Evolutionary conservation across 2,888 invertebrate genomes (phyloP), one percentile per base, ranked within the genome.

Genomic region (Vandiemenella viatica): DNA sequence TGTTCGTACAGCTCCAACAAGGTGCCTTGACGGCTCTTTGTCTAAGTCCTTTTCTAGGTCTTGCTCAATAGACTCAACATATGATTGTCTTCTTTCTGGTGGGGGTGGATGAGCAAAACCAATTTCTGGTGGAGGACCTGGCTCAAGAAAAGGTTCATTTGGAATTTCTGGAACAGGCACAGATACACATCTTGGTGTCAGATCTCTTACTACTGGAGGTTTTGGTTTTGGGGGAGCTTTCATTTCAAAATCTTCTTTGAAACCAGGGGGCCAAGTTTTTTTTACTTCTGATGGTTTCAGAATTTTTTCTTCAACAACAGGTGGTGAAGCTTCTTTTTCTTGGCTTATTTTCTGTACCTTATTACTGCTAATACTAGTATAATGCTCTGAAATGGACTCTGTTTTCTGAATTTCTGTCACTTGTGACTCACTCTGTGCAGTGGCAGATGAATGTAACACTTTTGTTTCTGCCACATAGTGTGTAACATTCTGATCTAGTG

Each of bases 61-160:
- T 53, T 61, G 63, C 48, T 67, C 68, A 48, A 65, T 58, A 15
- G 56, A 56, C 62, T 76, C 75, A 1, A 75, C 72, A 54, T 75
- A 70, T 2, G 75, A 75, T 50, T 68, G 72, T n/a, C 70, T 67
- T 43, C 72, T 61, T 50, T 61, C 60, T 32, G 63, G 60, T 19
- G 63, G 57, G 1, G 73, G 70, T 7, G 74, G 70, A 21, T 75
- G 72, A 1, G 76, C 75, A 62, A 72, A 81, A 38, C 72, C 77
- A 7, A 82, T 77, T 65, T 79, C 78, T 15, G 80, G 79, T 4
- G 80, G 77, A 10, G 79, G 70, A 4, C 80, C 81, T 0, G 80
- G 80, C 59, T 77, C 73, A n/a, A 80, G 52, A 49, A 64, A 59
- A 2, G 62, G 40, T 15, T 50, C 50, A 15, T 49, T 38, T 45